A percentile compares a stretch with the other conserved stretches of the same genome.
Evolutionary conservation across 2,888 invertebrate genomes (phyloP).

Genomic region (Synergus japonicus): DNA sequence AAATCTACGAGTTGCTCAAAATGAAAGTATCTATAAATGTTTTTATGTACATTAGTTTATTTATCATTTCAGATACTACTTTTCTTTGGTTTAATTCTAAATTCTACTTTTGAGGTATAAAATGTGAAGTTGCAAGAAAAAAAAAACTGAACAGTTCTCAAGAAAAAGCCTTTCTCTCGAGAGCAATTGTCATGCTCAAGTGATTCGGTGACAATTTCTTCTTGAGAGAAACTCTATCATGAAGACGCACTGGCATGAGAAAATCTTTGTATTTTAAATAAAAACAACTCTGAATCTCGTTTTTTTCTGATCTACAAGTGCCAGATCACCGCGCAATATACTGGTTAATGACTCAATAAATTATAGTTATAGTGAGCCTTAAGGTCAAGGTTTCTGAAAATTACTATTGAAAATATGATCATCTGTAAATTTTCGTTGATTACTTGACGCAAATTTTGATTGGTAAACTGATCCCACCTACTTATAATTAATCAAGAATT

Average conservation of each 20-base stretch:
- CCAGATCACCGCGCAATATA: conserved; percentile 16
- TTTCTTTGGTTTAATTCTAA: conserved; percentile 28
- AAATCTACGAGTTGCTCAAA: not conserved
- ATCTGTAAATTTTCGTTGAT: not conserved
- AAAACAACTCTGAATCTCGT: conserved; percentile 21
- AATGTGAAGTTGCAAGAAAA: not conserved
- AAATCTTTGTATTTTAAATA: conserved; percentile 14
- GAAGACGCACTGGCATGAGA: conserved; percentile 19
- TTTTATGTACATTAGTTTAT: conserved; percentile 30
- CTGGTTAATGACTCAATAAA: conserved; percentile 22
- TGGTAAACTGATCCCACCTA: not conserved
- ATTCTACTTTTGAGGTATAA: conserved; percentile 31
- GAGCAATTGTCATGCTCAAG: conserved; percentile 16
- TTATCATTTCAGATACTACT: conserved; percentile 21
- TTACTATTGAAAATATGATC: not conserved
- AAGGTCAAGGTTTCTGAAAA: not conserved
- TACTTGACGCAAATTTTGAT: not conserved
- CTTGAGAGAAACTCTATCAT: conserved; percentile 33
- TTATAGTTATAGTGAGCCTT: not conserved
- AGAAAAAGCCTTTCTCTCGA: conserved; percentile 17
- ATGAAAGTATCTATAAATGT: conserved; percentile 10
- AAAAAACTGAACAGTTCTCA: conserved; percentile 9
- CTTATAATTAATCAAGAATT: conserved; percentile 10
- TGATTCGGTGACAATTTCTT: conserved; percentile 32
- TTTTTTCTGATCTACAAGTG: conserved; percentile 22